Conservation (phyloP, 1,140 invertebrate genomes). For the Drosophila ohnishii region DNA sequence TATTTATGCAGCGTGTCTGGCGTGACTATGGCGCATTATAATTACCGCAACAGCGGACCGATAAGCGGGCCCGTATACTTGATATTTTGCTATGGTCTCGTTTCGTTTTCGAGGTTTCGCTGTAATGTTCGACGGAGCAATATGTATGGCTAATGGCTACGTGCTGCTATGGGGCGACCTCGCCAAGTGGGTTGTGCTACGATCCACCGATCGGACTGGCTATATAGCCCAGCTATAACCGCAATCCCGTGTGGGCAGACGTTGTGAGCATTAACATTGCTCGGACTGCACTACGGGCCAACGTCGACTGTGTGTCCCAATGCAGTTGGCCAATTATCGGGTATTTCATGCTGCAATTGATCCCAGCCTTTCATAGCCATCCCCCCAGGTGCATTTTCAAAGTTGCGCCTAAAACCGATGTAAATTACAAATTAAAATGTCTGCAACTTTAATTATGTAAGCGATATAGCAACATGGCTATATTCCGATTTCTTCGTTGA, state of each 20-base stretch:
- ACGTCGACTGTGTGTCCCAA: conserved; percentile 28
- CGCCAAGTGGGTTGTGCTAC: conserved; percentile 43
- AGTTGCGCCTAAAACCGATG: conserved; percentile 29
- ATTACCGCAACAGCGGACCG: conserved; percentile 51
- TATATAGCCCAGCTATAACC: conserved; percentile 1
- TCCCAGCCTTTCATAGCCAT: conserved; percentile 31
- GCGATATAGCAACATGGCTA: not conserved
- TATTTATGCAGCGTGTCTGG: conserved; percentile 80
- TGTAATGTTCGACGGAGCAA: conserved; percentile 24
- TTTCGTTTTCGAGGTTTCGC: conserved; percentile 46
- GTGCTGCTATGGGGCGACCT: conserved; percentile 67
- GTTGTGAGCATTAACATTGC: conserved; percentile 14
- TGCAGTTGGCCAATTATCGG: conserved; percentile 49
- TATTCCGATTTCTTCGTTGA: not conserved
- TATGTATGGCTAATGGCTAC: conserved; percentile 45
- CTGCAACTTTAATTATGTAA: conserved; percentile 17
- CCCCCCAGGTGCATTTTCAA: conserved; percentile 14
- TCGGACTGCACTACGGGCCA: not conserved
- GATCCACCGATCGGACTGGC: conserved; percentile 7
- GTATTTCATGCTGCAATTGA: conserved; percentile 39
- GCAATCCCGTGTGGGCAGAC: conserved; percentile 31
- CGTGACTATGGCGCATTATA: conserved; percentile 76
- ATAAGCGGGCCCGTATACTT: conserved; percentile 44
- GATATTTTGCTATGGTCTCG: conserved; percentile 64
- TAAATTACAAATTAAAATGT: conserved; percentile 33